phyloP scores from a whole-genome alignment of 1,140 invertebrate species.

The Cyphomyrmex costatus region DNA sequence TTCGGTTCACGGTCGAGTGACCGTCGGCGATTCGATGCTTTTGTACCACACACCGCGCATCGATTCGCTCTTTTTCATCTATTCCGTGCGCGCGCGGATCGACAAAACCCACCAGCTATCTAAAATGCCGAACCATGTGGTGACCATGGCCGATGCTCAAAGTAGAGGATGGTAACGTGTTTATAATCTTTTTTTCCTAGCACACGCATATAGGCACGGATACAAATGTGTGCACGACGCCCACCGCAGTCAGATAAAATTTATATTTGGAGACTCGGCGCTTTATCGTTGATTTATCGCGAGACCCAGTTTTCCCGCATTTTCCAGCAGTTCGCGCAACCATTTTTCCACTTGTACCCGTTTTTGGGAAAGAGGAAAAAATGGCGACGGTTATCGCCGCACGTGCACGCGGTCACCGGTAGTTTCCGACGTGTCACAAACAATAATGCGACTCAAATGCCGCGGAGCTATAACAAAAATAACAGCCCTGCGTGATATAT shows the following conservation, averaged over 20 bases:
- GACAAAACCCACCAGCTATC: conserved; percentile 47
- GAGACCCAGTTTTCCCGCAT: conserved; percentile 54
- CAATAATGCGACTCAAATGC: conserved; percentile 43
- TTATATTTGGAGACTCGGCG: conserved; percentile 57
- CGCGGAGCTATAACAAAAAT: not conserved
- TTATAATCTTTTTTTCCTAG: conserved; percentile 55
- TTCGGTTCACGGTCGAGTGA: conserved; percentile 57
- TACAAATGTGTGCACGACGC: conserved; percentile 7
- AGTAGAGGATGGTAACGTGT: conserved; percentile 47
- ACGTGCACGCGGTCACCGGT: conserved; percentile 29
- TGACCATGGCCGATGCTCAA: conserved; percentile 56
- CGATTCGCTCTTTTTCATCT: conserved; percentile 58
- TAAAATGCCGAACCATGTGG: conserved; percentile 55
- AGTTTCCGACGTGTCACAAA: conserved; percentile 33
- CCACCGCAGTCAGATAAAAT: conserved; percentile 50
- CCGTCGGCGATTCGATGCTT: conserved; percentile 60
- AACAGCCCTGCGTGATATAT: not conserved
- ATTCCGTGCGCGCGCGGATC: conserved; percentile 39
- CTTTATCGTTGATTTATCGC: conserved; percentile 65
- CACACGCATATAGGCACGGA: conserved; percentile 7
- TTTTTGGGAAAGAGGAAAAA: conserved; percentile 26
- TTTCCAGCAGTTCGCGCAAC: conserved; percentile 9
- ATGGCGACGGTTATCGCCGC: conserved; percentile 45
- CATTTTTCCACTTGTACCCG: conserved; percentile 36
- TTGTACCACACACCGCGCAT: conserved; percentile 33